Evolutionary conservation across 1,140 invertebrate species (phyloP).

Genomic region (Microplitis demolitor): DNA sequence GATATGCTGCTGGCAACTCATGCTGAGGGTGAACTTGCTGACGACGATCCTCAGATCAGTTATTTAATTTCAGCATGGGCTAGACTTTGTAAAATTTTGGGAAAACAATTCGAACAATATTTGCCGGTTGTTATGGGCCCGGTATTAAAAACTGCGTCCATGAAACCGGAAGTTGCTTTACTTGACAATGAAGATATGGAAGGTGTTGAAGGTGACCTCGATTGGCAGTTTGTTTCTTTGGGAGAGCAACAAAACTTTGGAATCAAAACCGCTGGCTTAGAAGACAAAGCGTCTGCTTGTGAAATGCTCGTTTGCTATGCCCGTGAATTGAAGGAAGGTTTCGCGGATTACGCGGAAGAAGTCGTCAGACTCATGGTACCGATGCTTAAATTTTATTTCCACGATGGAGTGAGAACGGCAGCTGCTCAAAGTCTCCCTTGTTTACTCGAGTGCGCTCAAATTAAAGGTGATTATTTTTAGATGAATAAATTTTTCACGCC

Average conservation of each 20-base stretch:
- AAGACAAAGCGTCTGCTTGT: slow-evolving; percentile 98
- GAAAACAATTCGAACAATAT: slow-evolving; percentile 95
- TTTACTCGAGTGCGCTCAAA: slow-evolving; percentile 90
- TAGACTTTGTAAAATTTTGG: slow-evolving; percentile 96
- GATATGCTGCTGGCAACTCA: slow-evolving; percentile 92
- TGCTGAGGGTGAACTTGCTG: slow-evolving; percentile 79
- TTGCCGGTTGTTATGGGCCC: slow-evolving; percentile 97
- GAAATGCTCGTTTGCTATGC: slow-evolving; percentile 99
- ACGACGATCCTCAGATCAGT: slow-evolving; percentile 96
- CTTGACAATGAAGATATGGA: slow-evolving; percentile 91
- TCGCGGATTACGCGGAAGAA: slow-evolving; percentile 92
- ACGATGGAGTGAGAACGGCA: slow-evolving; percentile 90
- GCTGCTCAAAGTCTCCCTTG: slow-evolving; percentile 95
- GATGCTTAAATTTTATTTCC: slow-evolving; percentile 98
- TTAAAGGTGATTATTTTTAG: slow-evolving; percentile 67
- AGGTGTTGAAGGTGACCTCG: slow-evolving; percentile 85
- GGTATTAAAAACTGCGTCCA: slow-evolving; percentile 91
- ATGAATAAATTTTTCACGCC: slow-evolving; percentile 17
- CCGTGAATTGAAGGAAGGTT: slow-evolving; percentile 94
- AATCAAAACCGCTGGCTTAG: slow-evolving; percentile 88
- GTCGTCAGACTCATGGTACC: slow-evolving; percentile 95
- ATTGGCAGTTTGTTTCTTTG: slow-evolving; percentile 97
- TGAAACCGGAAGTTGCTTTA: slow-evolving; percentile 97
- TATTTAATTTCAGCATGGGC: slow-evolving; percentile 99
- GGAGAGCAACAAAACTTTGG: slow-evolving; percentile 96